A percentile compares a stretch with the other conserved stretches of the same genome.
Evolutionary conservation across 2,888 invertebrate genomes (phyloP).

Genomic region (Trichopria drosophilae): DNA sequence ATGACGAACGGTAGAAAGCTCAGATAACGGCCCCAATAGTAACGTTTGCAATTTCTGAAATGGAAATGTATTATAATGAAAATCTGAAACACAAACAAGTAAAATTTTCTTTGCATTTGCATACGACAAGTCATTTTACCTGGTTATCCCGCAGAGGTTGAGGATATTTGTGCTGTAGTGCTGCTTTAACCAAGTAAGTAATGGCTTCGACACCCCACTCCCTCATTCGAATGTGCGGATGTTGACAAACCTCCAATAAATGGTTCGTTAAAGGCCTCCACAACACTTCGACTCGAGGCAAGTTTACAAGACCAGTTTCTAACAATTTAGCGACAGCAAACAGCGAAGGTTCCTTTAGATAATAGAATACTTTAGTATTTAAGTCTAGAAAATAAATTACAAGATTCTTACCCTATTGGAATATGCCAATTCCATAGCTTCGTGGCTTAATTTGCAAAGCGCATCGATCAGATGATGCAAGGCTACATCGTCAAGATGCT

Average conservation of each 20-base stretch:
- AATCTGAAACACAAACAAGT: slow-evolving; percentile 6
- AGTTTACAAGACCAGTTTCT: slow-evolving; percentile 95
- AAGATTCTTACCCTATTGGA: slow-evolving; percentile 75
- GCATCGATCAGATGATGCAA: slow-evolving; percentile 96
- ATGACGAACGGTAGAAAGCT: slow-evolving; percentile 85
- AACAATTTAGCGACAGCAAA: slow-evolving; percentile 97
- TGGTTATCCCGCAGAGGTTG: slow-evolving; percentile 83
- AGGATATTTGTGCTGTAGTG: slow-evolving; percentile 83
- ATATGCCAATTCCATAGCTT: slow-evolving; percentile 96
- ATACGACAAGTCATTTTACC: slow-evolving; percentile 57
- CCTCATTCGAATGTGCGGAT: slow-evolving; percentile 91
- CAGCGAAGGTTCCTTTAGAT: slow-evolving; percentile 83
- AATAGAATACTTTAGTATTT: neutral
- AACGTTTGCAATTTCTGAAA: slow-evolving; percentile 77
- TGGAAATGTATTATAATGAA: slow-evolving; percentile 9
- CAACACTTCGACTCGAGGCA: slow-evolving; percentile 88
- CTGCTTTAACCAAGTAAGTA: slow-evolving; percentile 89
- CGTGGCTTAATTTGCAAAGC: slow-evolving; percentile 91
- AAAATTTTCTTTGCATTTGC: slow-evolving; percentile 3
- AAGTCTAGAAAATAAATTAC: neutral
- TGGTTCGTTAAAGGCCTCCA: slow-evolving; percentile 96
- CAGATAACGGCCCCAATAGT: slow-evolving; percentile 86
- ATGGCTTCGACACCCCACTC: slow-evolving; percentile 98
- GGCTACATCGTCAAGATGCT: slow-evolving; percentile 90
- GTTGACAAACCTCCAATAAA: slow-evolving; percentile 93